Conservation (phyloP, 2,113 vertebrate genomes). For the Gadus chalcogrammus region DNA sequence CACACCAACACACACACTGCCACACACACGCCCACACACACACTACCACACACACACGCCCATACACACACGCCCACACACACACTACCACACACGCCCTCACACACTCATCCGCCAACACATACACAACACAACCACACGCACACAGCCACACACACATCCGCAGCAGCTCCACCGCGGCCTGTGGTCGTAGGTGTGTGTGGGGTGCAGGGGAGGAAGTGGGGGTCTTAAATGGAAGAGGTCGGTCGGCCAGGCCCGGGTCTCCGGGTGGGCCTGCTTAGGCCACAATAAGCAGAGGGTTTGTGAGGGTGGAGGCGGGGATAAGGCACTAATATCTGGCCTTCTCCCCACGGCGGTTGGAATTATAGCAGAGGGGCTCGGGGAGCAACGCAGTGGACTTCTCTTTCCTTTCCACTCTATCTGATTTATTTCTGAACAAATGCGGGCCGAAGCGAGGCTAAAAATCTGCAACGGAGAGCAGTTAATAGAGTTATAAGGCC, state of each 20-base stretch:
- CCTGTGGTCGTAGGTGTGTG: conserved; percentile 18
- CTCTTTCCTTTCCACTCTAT: conserved; percentile 40
- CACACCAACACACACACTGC: too few relatives aligned
- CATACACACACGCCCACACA: too few relatives aligned
- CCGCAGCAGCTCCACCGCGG: too few relatives aligned
- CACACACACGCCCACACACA: too few relatives aligned
- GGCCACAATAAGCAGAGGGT: conserved; percentile 6
- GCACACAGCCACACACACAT: too few relatives aligned
- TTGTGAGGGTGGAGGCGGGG: not conserved
- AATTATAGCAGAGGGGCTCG: conserved; percentile 52
- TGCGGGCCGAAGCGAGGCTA: conserved; percentile 59
- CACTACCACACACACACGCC: too few relatives aligned
- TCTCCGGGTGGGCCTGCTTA: conserved; percentile 47
- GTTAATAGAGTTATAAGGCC: conserved; percentile 71
- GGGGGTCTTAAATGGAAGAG: conserved; percentile 50
- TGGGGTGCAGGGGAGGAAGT: conserved; percentile 60
- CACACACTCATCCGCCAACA: too few relatives aligned
- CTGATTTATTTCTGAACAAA: conserved; percentile 72
- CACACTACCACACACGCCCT: too few relatives aligned
- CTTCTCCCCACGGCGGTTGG: conserved; percentile 42
- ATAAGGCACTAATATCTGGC: conserved; percentile 46
- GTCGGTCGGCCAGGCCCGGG: conserved; percentile 56
- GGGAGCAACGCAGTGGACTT: conserved; percentile 54
- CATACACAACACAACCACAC: too few relatives aligned
- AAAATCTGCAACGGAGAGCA: conserved; percentile 57